Evolutionary conservation across 2,113 vertebrate species (phyloP).

Genomic region (Cottus gobio): DNA sequence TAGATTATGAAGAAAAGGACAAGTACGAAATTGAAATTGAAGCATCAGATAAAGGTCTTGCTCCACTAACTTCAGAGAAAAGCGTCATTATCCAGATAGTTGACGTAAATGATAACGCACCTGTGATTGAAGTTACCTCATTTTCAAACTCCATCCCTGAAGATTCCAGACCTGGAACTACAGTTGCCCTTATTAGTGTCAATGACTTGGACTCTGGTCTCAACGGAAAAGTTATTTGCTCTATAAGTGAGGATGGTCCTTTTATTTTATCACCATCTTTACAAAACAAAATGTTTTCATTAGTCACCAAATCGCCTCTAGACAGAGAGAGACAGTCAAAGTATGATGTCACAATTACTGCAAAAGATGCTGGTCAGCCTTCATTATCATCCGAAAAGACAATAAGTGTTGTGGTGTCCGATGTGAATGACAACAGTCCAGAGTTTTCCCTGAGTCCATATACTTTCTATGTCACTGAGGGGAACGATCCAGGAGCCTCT

Average conservation of each 20-base stretch:
- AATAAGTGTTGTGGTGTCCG: conserved; percentile 51
- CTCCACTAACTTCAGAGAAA: conserved; percentile 51
- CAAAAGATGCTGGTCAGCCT: conserved; percentile 66
- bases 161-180: conserved; percentile 63
- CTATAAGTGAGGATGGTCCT: conserved; percentile 32
- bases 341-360: conserved; percentile 61
- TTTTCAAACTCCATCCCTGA: conserved; percentile 58
- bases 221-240: conserved; percentile 67
- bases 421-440: conserved; percentile 75
- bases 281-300: conserved; percentile 53
- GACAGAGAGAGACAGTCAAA: conserved; percentile 74
- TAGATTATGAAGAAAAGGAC: conserved; percentile 74
- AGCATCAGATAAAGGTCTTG: conserved; percentile 67
- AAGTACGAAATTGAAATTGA: conserved; percentile 73
- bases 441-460: conserved; percentile 64
- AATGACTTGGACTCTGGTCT: conserved; percentile 64
- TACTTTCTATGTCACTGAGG: conserved; percentile 58
- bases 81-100: conserved; percentile 41
- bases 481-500: conserved; percentile 16
- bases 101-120: conserved; percentile 63
- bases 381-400: conserved; percentile 54
- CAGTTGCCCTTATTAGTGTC: conserved; percentile 60
- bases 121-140: conserved; percentile 65
- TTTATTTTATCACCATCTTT: conserved; percentile 55
- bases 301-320: conserved; percentile 49